These are phyloP conservation scores for Simalia tracyae DNA, from an alignment of 2,797 vertebrate genomes.

Conservation along the genomic window DNA sequence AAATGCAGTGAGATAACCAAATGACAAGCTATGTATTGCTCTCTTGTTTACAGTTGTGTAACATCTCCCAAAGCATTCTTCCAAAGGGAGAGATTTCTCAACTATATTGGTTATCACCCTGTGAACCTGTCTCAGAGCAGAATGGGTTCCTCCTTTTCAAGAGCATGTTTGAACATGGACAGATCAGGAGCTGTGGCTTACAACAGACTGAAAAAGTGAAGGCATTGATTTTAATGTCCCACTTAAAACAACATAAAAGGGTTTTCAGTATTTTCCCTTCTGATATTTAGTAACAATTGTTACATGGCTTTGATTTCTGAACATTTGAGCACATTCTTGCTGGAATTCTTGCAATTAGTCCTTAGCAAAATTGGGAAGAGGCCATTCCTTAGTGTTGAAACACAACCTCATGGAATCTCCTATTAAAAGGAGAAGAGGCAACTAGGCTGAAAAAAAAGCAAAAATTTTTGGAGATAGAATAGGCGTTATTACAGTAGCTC, in stretches of 20 bases:
- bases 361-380: background rate
- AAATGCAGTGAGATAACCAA: slow-evolving; percentile 37
- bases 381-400: background rate
- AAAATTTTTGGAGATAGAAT: background rate
- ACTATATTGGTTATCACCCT: slow-evolving; percentile 35
- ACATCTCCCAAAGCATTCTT: slow-evolving; percentile 60
- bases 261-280: slow-evolving; percentile 20
- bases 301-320: background rate
- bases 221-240: slow-evolving; percentile 45
- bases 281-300: background rate
- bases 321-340: background rate
- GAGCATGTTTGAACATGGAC: slow-evolving; percentile 52
- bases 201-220: slow-evolving; percentile 33
- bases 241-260: slow-evolving; percentile 39
- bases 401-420: background rate
- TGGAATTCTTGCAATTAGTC: background rate
- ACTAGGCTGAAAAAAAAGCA: background rate
- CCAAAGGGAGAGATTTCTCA: slow-evolving; percentile 29
- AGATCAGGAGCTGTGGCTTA: slow-evolving; percentile 42
- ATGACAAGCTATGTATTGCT: slow-evolving; percentile 52
- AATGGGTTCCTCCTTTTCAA: slow-evolving; percentile 46
- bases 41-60: slow-evolving; percentile 53
- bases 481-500: background rate
- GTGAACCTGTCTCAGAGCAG: slow-evolving; percentile 48
- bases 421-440: background rate